Base-by-base conservation (phyloP, 2,888 invertebrate genomes). In the Entomobrya proxima region DNA sequence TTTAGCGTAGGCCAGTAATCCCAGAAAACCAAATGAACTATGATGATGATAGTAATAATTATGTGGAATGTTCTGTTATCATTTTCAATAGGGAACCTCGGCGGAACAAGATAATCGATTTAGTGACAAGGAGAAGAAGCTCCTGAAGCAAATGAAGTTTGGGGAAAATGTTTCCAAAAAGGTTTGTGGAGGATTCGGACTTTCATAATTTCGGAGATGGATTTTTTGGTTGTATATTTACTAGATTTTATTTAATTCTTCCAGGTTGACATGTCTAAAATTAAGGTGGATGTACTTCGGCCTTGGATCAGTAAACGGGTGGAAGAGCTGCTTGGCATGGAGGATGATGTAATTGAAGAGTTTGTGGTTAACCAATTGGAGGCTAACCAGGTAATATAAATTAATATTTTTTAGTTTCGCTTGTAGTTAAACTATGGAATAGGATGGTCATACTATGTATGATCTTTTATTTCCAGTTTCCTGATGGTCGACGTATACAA, bases 81-180 rank as follows among this genome's bases (percentile, higher is more conserved):
- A 52, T 75, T 50, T 74, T 84, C 52, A 6, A n/a, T 74, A 99
- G 98, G 99, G 99, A 89, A 99, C 99, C 40, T 98, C 96, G 91
- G 96, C 98, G 86, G 98, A 99, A 92, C 99, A 99, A 93, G 99
- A 99, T 93, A 98, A 98, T 91, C 95, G 99, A 91, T 99, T 99
- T 93, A 97, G 98, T 92, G 99, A 99, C 93, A 99, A 99, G 93
- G 98, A 99, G 93, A 99, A 99, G 93, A 99, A 99, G 92, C 94
- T 99, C 72, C 95, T 99, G 93, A 99, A 98, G 92, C 97, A 97
- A 92, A 98, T 99, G 98, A 98, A 97, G 92, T 99, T 99, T 92
- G 97, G 97, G 44, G 98, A 98, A 91, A 96, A 96, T 90, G 94
- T 99, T 64, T 96, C 96, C 89, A 96, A 96, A 92, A 97, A 98